phyloP scores from a whole-genome alignment of 2,888 invertebrate species.

The Mellilla xanthometata region DNA sequence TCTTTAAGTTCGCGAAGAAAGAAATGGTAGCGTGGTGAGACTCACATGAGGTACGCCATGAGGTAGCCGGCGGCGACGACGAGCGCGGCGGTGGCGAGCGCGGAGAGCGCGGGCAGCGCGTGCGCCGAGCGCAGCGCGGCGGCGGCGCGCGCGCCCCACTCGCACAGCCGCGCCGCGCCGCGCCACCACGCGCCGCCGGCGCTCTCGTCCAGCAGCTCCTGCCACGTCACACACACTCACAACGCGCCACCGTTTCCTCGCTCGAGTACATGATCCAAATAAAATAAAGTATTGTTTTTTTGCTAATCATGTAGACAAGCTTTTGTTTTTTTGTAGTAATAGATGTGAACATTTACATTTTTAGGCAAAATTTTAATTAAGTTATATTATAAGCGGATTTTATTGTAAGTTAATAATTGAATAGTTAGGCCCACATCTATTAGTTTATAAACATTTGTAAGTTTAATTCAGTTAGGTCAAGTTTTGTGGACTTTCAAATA shows the following conservation, averaged over 20 bases:
- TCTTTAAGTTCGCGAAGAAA: too few relatives aligned
- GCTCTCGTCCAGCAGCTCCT: conserved; percentile 91
- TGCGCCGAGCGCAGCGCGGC: conserved; percentile 90
- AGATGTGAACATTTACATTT: too few relatives aligned
- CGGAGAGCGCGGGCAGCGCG: conserved; percentile 89
- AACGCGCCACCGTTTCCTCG: conserved; percentile 95
- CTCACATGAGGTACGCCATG: conserved; percentile 87
- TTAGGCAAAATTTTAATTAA: too few relatives aligned
- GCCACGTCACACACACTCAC: conserved; percentile 60
- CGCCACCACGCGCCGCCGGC: conserved; percentile 88
- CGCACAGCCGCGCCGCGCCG: conserved; percentile 64
- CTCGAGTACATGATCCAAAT: too few relatives aligned
- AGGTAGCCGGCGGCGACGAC: conserved; percentile 89
- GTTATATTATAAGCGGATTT: too few relatives aligned
- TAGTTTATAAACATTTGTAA: too few relatives aligned
- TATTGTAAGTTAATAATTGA: too few relatives aligned
- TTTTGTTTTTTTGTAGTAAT: too few relatives aligned
- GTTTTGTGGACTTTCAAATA: too few relatives aligned
- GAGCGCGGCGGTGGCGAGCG: conserved; percentile 89
- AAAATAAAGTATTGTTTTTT: too few relatives aligned
- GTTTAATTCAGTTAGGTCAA: too few relatives aligned
- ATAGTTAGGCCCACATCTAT: too few relatives aligned
- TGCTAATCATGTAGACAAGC: background rate
- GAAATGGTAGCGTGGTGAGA: conserved; percentile 5
- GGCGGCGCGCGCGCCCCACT: conserved; percentile 87